These are phyloP conservation scores for Aproaerema taeniolella DNA, from an alignment of 2,888 invertebrate genomes.

Conservation along the genomic window DNA sequence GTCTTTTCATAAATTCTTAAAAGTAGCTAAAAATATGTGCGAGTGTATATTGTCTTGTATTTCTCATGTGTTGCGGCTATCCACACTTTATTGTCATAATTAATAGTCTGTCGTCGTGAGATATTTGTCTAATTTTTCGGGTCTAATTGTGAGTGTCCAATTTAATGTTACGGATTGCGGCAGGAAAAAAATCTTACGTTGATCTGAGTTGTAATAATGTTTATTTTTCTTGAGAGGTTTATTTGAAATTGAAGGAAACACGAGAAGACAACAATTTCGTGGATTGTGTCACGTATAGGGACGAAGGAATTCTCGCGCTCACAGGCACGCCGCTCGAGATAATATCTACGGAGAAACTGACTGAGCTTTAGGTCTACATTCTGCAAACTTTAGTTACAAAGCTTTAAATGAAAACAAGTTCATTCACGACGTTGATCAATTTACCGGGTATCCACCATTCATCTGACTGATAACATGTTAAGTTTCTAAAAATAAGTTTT, in stretches of 20 bases:
- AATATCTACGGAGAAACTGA: conserved; percentile 31
- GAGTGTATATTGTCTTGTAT: conserved; percentile 15
- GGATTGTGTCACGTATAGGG: conserved; percentile 47
- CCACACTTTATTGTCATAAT: conserved; percentile 10
- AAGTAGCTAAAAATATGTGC: conserved; percentile 31
- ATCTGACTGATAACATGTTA: too few relatives aligned
- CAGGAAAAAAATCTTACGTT: not conserved
- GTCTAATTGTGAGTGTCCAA: conserved; percentile 7
- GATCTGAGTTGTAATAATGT: not conserved
- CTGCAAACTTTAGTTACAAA: conserved; percentile 2
- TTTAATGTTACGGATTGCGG: conserved; percentile 1
- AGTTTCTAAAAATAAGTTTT: too few relatives aligned
- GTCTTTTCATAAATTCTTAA: conserved; percentile 39
- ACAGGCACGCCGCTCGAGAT: conserved; percentile 50
- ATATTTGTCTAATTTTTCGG: conserved; percentile 7
- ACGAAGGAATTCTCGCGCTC: conserved; percentile 44
- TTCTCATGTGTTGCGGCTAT: conserved; percentile 17
- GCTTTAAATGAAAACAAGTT: not conserved
- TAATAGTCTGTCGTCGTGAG: conserved; percentile 7
- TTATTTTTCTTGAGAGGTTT: conserved; percentile 1
- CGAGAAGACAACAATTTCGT: conserved; percentile 7
- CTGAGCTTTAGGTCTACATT: conserved; percentile 4
- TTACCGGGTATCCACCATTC: too few relatives aligned
- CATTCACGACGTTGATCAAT: too few relatives aligned
- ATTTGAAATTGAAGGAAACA: too few relatives aligned